Evolutionary conservation across 2,888 invertebrate genomes (phyloP), one percentile per base, ranked within the genome.

Genomic region (Cephus spinipes): DNA sequence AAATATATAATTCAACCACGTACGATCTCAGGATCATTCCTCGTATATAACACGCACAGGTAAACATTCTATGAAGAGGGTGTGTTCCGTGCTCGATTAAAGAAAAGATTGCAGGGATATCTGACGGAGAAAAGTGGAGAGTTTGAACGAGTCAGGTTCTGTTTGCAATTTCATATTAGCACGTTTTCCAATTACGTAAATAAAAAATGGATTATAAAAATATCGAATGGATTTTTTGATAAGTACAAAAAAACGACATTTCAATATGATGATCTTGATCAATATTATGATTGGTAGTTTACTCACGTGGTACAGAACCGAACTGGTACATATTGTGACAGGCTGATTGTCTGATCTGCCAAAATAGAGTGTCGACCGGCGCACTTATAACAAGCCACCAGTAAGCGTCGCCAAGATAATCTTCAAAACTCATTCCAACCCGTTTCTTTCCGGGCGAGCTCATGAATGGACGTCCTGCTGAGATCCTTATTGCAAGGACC

Each of bases 381-480:
- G 55, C 55, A 55, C 55, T 55, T 55, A 55, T 55, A 55, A 55
- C 55, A 55, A 55, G 55, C 55, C 23, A 55, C 23, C 9, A 55
- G 55, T 23, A 23, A 55, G 55, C 55, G 23, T 55, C 55, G 23
- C 55, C 55, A 55, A 87, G 83, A 86, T 88, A 85, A 89, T 89
- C 89, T 88, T 80, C 79, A 79, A 82, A 87, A 87, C 87, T 89
- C 88, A 90, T 90, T 89, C 85, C 81, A 88, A 89, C 90, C 86
- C 88, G 90, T 90, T 91, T 86, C 86, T 87, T 85, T 83, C 82
- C 87, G 85, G 83, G 81, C 81, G 83, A 85, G 85, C 81, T 83
- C 82, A 79, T 88, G 87, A 89, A 90, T 89, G 86, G 87, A 68
- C 81, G 81, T 81, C 90, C 90, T 85, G 89, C 88, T 88, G 90